phyloP scores from a whole-genome alignment of 35 echinoderm and acorn worm genomes.

The Eucidaris tribuloides region DNA sequence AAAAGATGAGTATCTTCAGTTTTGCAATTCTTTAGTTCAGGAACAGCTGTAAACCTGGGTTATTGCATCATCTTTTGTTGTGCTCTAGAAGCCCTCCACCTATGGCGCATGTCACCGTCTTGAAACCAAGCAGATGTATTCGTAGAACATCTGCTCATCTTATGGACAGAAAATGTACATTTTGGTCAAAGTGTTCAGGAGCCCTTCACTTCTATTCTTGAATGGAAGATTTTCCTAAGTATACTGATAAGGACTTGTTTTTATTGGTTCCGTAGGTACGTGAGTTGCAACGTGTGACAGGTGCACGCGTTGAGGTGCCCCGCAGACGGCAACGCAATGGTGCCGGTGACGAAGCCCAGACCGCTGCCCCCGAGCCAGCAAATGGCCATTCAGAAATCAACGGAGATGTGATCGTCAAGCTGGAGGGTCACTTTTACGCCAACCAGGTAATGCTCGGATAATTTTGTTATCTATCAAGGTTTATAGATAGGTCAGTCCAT shows the following conservation, averaged over 20 bases:
- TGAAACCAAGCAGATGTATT: too few species aligned
- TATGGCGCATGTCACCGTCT: too few species aligned
- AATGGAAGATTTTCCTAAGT: too few species aligned
- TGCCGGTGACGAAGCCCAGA: constrained; percentile 20
- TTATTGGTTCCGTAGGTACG: constrained; percentile 54
- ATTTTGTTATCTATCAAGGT: background rate
- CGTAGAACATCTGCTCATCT: background rate
- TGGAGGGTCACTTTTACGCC: constrained; percentile 89
- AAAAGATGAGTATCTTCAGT: background rate
- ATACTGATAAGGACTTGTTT: too few species aligned
- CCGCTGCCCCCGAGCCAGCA: background rate
- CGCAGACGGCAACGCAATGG: constrained; percentile 35
- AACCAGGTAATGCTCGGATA: constrained; percentile 66
- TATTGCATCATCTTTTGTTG: too few species aligned
- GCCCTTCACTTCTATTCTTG: background rate
- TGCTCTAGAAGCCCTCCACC: too few species aligned
- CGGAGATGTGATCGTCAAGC: constrained; percentile 74
- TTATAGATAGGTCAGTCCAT: too few species aligned
- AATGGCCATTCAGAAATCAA: constrained; percentile 5
- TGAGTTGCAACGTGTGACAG: constrained; percentile 77
- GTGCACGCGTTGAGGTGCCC: constrained; percentile 84
- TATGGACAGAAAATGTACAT: background rate
- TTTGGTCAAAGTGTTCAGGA: background rate
- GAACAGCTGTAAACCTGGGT: too few species aligned
- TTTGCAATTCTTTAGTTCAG: too few species aligned